Base-by-base conservation (phyloP, 2,797 vertebrate species). In the Cryptoblepharus egeriae region DNA sequence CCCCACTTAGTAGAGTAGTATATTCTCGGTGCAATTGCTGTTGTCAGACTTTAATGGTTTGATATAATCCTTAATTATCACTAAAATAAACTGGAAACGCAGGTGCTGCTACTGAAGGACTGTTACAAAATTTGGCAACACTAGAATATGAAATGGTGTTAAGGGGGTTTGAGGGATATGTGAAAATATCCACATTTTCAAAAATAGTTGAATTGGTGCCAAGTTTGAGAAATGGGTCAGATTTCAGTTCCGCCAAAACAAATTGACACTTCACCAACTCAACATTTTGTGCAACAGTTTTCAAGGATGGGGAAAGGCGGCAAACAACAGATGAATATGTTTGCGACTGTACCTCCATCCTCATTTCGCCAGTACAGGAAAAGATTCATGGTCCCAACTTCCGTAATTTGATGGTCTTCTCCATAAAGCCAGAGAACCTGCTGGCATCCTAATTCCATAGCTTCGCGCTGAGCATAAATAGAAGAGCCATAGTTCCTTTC, bases 401-500 rank as follows among this genome's bases (percentile, higher is more conserved):
- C 97, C 0, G 97, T 99, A 91, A 98, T 97, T 91, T 97, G 97
- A 63, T 98, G 94, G 63, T 98, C 96, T 0, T 97, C 96, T 55
- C 97, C 97, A 2, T 98, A 97, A 26, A 99, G 95, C 98, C 98
- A 98, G 76, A 99, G 92, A 79, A 98, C 97, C 93, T 99, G 98
- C 91, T 98, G 97, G 85, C 98, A 99, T 1, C 96, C 97, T 0
- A 93, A 77, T 20, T 95, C 94, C 82, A 85, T 1, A 0, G 97
- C 97, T 93, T 97, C 96, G 15, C 95, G 92, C 82, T 98, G 97
- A 55, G 97, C 96, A 32, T 91, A 95, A 84, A 99, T 91, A 64
- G 97, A 92, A 0, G 96, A 88, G 0, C 97, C 97, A 0, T 98
- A 99, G 93, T 99, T 99, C 94, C 98, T 98, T 90, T 77, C 75